Evolutionary conservation across 1,140 invertebrate genomes (phyloP).

Genomic region (Drosophila willistoni): DNA sequence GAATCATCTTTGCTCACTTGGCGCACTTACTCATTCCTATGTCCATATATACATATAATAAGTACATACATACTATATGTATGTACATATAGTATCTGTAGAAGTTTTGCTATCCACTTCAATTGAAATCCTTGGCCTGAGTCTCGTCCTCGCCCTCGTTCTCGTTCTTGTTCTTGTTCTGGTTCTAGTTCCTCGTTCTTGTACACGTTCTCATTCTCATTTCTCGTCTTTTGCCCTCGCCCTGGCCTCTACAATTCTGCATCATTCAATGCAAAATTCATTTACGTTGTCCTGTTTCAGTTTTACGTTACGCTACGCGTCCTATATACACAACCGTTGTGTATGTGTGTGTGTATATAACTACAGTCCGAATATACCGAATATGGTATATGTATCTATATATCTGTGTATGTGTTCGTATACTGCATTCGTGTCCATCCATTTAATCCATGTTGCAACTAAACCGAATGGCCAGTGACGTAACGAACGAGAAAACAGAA

Average conservation of each 20-base stretch:
- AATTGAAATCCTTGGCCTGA: too few species aligned
- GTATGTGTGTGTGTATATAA: constrained; percentile 4
- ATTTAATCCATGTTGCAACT: constrained; percentile 56
- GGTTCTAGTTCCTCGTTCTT: too few species aligned
- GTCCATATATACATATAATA: background rate
- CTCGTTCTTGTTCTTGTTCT: too few species aligned
- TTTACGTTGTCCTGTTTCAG: constrained; percentile 77
- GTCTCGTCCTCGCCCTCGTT: too few species aligned
- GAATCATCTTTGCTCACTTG: background rate
- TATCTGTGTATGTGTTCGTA: constrained; percentile 6
- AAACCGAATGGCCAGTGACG: constrained; percentile 56
- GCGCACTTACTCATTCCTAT: background rate
- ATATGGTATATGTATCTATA: background rate
- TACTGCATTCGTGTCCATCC: constrained; percentile 46
- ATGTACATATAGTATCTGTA: background rate
- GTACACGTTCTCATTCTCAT: too few species aligned
- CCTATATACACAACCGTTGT: constrained; percentile 48
- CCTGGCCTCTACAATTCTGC: constrained; percentile 29
- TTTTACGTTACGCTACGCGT: constrained; percentile 77
- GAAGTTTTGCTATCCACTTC: too few species aligned
- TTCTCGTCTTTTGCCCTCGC: background rate
- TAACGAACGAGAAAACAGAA: constrained; percentile 35
- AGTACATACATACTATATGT: too few species aligned
- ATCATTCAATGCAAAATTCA: constrained; percentile 80
- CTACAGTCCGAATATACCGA: background rate